phyloP scores from a whole-genome alignment of 2,888 invertebrate species.

The Tetropium fuscum region DNA sequence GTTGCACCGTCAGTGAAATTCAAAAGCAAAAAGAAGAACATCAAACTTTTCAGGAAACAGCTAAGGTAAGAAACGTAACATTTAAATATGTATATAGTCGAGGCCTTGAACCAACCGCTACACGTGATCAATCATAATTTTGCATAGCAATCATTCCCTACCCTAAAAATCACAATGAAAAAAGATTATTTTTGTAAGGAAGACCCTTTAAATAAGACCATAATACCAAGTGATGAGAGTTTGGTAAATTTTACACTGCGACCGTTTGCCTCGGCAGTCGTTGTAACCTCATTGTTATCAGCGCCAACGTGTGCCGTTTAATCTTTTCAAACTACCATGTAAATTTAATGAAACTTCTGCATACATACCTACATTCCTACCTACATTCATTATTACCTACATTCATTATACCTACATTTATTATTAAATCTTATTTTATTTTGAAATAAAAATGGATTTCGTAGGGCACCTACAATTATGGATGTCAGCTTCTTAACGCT shows the following conservation, averaged over 20 bases:
- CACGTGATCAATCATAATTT: too few relatives aligned
- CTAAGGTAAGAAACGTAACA: conserved; percentile 72
- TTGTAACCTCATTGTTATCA: background rate
- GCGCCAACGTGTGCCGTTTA: too few relatives aligned
- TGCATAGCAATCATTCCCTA: background rate
- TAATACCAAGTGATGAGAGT: background rate
- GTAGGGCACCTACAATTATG: conserved; percentile 87
- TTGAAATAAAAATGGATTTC: conserved; percentile 37
- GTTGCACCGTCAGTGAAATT: conserved; percentile 79
- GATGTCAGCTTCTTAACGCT: conserved; percentile 81
- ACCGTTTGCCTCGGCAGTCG: background rate
- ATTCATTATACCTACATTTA: background rate
- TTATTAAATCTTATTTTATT: background rate
- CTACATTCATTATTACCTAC: background rate
- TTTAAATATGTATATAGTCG: too few relatives aligned
- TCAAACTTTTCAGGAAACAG: conserved; percentile 82
- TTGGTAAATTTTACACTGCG: background rate
- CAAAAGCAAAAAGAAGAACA: conserved; percentile 81
- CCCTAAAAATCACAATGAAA: background rate
- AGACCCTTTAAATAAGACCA: background rate
- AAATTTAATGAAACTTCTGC: background rate
- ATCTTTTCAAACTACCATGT: too few relatives aligned
- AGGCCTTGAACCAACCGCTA: too few relatives aligned
- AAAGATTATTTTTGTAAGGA: background rate
- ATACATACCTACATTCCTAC: background rate